Base-by-base conservation (phyloP, 2,888 invertebrate species). In the Coleophora flavipennella region DNA sequence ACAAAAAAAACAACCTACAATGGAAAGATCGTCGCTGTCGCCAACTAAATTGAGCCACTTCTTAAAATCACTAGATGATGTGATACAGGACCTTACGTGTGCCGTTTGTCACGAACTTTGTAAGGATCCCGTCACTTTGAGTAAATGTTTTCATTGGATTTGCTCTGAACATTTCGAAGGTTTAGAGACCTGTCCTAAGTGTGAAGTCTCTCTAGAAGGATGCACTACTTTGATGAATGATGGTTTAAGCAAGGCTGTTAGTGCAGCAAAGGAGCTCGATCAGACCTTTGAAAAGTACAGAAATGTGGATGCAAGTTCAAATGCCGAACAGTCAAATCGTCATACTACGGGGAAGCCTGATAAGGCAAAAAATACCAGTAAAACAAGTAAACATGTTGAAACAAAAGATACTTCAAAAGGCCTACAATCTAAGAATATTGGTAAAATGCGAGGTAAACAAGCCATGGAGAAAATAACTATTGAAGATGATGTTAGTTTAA, bases 81-180 rank as follows among this genome's bases (percentile, higher is more conserved):
- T 80, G 1, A 76, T 70, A 50, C 51, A 68, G 32, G 72, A 73
- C 43, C 73, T 71, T 20, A 68, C 53, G 0, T 85, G 85, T 47
- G 64, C 63, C 3, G 54, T 67, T 38, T 85, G 85, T 46, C 49
- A 45, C 0, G 53, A 81, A 55, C 43, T 80, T 9, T 79, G 74
- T 40, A 65, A 65, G 42, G 59, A 81, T 36, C 80, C 83, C 0
- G 67, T 78, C 3, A 73, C 72, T 7, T 46, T 85, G n/a, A 76
- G 71, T 38, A 62, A 67, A 51, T 85, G 85, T 53, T 81, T 74
- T 42, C 84, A 85, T 43, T 47, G 76, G 0, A 66, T 84, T 44
- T 85, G 85, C 46, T 56, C 59, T 0, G 62, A 62, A 35, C 84
- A 85, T 55, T 74, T 74, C 28, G 46, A 51, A 8, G 50, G 39